These are phyloP conservation scores for Eubucco bourcierii DNA, from an alignment of 2,113 vertebrate genomes.

Conservation along the genomic window DNA sequence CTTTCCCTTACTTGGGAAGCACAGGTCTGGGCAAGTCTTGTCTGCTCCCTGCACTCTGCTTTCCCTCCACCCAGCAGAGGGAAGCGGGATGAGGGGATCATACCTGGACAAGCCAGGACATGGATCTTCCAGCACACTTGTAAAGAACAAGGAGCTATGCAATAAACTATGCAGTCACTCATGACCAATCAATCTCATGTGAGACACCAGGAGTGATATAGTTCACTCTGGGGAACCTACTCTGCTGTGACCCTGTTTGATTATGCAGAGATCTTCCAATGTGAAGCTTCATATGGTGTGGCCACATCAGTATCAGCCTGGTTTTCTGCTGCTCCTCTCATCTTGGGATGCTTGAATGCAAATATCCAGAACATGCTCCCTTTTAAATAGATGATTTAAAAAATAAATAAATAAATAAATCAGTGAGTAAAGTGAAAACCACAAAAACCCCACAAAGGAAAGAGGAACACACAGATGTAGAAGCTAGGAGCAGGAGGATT, in stretches of 20 bases:
- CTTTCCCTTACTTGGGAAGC: too few relatives aligned
- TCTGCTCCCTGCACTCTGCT: too few relatives aligned
- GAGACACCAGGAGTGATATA: neutral
- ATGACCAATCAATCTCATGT: rapidly evolving
- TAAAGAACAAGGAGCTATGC: neutral
- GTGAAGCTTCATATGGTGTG: neutral
- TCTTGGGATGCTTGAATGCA: neutral
- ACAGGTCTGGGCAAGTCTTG: too few relatives aligned
- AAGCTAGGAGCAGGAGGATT: neutral
- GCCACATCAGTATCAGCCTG: neutral
- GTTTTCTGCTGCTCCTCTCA: neutral
- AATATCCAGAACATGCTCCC: neutral
- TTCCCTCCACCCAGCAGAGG: too few relatives aligned
- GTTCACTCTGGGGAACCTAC: neutral
- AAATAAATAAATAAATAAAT: too few relatives aligned
- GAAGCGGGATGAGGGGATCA: too few relatives aligned
- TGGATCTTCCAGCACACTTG: too few relatives aligned
- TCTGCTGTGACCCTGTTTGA: neutral
- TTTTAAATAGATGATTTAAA: neutral
- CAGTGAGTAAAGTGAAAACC: neutral
- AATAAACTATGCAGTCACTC: neutral
- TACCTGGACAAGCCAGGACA: too few relatives aligned
- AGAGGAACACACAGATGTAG: neutral
- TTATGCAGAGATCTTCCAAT: neutral
- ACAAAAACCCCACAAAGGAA: neutral